These are phyloP conservation scores for Apis laboriosa DNA, from an alignment of 1,140 invertebrate genomes.

Conservation along the genomic window DNA sequence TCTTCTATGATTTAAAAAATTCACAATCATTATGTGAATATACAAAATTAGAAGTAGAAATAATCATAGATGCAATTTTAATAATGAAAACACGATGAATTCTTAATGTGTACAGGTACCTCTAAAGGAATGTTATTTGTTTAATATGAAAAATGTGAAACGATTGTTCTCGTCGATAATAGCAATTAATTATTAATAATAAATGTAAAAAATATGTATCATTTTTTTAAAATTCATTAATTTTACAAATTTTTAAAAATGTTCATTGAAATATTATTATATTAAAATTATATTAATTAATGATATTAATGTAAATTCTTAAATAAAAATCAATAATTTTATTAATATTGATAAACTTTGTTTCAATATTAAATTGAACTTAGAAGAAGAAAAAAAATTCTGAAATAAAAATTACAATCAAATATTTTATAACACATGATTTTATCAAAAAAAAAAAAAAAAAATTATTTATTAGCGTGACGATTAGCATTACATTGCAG, in stretches of 20 bases:
- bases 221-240: conserved; percentile 17
- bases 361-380: background rate
- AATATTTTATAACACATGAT: background rate
- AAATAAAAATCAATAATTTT: background rate
- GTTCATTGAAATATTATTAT: background rate
- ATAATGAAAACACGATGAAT: conserved; percentile 32
- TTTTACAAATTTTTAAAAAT: conserved; percentile 9
- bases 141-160: conserved; percentile 30
- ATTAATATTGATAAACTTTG: background rate
- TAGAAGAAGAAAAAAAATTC: background rate
- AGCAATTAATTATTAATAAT: conserved; percentile 16
- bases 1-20: conserved; percentile 4
- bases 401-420: background rate
- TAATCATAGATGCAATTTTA: conserved; percentile 6
- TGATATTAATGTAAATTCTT: background rate
- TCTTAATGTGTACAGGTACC: conserved; percentile 63
- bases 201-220: conserved; percentile 4
- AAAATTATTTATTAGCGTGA: conserved; percentile 55
- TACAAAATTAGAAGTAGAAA: background rate
- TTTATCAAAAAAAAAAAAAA: background rate
- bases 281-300: background rate
- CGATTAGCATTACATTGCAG: conserved; percentile 66
- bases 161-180: conserved; percentile 22
- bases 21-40: conserved; percentile 8
- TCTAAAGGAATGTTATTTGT: conserved; percentile 33